A percentile compares a stretch with the other conserved stretches of the same genome.
phyloP scores from a whole-genome alignment of 2,113 vertebrate genomes.

The Mionectes macconnelli region DNA sequence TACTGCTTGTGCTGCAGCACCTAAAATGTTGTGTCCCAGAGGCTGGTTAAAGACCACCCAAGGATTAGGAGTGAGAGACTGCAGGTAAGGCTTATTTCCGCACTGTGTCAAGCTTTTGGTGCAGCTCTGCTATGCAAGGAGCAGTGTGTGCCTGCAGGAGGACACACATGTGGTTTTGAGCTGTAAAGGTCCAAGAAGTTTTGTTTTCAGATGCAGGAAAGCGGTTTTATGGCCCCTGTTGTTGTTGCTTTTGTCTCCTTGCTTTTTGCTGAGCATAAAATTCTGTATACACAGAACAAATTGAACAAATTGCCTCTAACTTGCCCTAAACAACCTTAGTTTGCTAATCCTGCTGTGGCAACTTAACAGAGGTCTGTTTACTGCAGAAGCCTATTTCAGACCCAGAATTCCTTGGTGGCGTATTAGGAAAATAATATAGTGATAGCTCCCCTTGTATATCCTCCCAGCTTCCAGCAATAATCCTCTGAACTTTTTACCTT shows the following conservation, averaged over 20 bases:
- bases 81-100: slow-evolving; percentile 74
- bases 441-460: neutral
- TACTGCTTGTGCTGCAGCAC: slow-evolving; percentile 72
- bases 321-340: neutral
- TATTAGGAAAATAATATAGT: slow-evolving; percentile 23
- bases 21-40: slow-evolving; percentile 68
- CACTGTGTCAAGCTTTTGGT: neutral
- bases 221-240: neutral
- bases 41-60: slow-evolving; percentile 61
- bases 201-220: neutral
- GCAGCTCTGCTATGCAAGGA: neutral
- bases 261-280: neutral
- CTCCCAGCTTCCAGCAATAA: slow-evolving; percentile 43
- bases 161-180: neutral
- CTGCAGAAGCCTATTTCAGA: neutral
- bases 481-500: slow-evolving; percentile 57
- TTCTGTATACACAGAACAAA: neutral
- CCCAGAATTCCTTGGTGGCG: neutral
- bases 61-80: slow-evolving; percentile 53
- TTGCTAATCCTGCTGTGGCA: neutral
- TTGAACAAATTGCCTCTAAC: neutral
- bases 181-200: neutral
- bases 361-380: neutral
- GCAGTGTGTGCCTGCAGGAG: neutral
- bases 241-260: neutral